A percentile compares a stretch with the other conserved stretches of the same genome.
Conservation (phyloP, 2,797 vertebrate genomes). For the Trachurus trachurus region DNA sequence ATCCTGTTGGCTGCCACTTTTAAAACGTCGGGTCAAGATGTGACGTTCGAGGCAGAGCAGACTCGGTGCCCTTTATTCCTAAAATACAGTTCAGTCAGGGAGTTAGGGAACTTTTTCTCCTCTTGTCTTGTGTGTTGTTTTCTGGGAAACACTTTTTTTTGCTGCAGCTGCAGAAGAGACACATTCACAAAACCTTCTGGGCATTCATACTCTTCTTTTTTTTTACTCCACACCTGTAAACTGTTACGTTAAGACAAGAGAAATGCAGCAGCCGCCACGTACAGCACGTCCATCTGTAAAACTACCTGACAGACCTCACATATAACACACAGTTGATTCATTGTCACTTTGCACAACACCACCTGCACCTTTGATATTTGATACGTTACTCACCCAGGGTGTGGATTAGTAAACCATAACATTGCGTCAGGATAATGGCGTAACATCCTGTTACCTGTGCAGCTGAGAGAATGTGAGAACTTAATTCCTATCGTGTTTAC, state of each 20-base stretch:
- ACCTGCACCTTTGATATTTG: neutral
- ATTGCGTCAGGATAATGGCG: constrained; percentile 29
- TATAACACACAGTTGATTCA: constrained; percentile 2
- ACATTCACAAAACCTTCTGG: neutral
- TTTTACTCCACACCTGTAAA: neutral
- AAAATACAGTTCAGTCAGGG: constrained; percentile 22
- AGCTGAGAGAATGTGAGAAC: neutral
- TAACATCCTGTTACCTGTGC: constrained; percentile 25
- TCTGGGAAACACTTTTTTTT: neutral
- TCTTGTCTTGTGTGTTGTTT: neutral
- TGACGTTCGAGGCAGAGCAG: constrained; percentile 41
- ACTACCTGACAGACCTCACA: neutral
- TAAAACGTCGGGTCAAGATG: constrained; percentile 56
- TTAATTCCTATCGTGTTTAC: neutral
- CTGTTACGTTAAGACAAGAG: no score
- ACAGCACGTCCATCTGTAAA: neutral
- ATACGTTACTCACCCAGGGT: constrained; percentile 48
- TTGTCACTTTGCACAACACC: neutral
- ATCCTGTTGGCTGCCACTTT: constrained; percentile 54
- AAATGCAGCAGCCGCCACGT: neutral
- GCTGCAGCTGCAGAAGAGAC: no score
- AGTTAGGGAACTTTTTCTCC: constrained; percentile 6
- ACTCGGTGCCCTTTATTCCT: constrained; percentile 14
- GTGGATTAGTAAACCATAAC: constrained; percentile 33
- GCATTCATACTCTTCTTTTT: no score